Base-by-base conservation (phyloP, 1,140 invertebrate species). In the Heterodera schachtii region DNA sequence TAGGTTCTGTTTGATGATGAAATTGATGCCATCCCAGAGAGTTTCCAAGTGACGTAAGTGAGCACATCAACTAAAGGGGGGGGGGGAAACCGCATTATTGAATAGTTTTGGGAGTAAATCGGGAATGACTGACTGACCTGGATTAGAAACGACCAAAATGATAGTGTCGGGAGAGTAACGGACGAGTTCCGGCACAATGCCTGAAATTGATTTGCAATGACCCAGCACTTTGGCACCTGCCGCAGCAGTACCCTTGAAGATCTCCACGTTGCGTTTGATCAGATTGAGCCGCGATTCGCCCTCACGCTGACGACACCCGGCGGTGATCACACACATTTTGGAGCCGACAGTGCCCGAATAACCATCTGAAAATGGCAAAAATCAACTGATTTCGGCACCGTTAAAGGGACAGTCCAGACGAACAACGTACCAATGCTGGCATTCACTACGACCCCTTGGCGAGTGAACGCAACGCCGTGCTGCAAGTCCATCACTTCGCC, bases 1-100 rank as follows among this genome's bases (percentile, higher is more conserved):
- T 46, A 96, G 91, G 69, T 93, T 92, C 90, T 95, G 94, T 73
- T 94, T 92, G 41, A 96, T 93, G 71, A 95, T 91, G 78, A 94
- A 92, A 6, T 92, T 93, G 3, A 96, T 92, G 43, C 95, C 95
- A 80, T 92, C 92, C 95, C 95, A 82, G 94, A 95, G 47, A 96
- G 88, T 90, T 95, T 96, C 95, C 95, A 96, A 3, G 95, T 93
- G n/a, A 96, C 94, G 87, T 95, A 96, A 6, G 95, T 95, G 80
- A 96, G 90, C 84, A 96, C 93, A 88, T 96, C 95, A 7, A 95
- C 94, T 71, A 73, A 82, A 88, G 82, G 73, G 11, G 13, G 16
- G 3, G 4, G 8, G 16, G 46, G 77, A 74, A 78, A 73, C 9
- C 4, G 4, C 9, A 49, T 4, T 6, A 49, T n/a, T 49, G 9